A percentile compares a stretch with the other conserved stretches of the same genome.
These are phyloP conservation scores for Trichopoda pennipes DNA, from an alignment of 2,888 invertebrate genomes.

Conservation along the genomic window DNA sequence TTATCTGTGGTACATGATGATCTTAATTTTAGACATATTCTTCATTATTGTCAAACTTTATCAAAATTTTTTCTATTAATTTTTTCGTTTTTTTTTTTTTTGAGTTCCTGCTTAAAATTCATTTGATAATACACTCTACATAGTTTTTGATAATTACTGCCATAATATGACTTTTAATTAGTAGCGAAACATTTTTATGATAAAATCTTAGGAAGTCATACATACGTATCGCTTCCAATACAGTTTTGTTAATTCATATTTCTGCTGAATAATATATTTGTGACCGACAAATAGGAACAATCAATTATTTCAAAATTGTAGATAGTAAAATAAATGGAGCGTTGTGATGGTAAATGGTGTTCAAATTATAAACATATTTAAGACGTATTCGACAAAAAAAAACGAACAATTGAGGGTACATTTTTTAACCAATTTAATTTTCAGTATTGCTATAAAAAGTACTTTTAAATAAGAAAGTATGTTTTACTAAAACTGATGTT, in stretches of 20 bases:
- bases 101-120: conserved; percentile 1
- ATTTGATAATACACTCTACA: conserved; percentile 20
- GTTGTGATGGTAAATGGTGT: neutral
- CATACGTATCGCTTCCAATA: neutral
- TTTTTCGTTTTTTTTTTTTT: neutral
- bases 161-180: conserved; percentile 61
- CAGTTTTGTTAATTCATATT: neutral
- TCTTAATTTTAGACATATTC: too few species aligned
- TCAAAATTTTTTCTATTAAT: neutral
- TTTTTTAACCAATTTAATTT: too few species aligned
- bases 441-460: too few species aligned
- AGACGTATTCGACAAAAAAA: too few species aligned
- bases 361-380: too few species aligned
- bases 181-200: conserved; percentile 33
- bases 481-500: neutral
- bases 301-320: conserved; percentile 31
- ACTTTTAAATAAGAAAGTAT: neutral
- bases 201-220: neutral
- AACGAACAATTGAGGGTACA: too few species aligned
- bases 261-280: conserved; percentile 21
- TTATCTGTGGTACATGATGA: too few species aligned
- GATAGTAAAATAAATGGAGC: neutral
- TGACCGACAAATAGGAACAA: conserved; percentile 44
- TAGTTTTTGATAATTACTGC: conserved; percentile 45
- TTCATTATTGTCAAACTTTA: conserved; percentile 34